These are phyloP conservation scores for Acyrthosiphon pisum DNA, from an alignment of 1,140 invertebrate species.

Conservation along the genomic window DNA sequence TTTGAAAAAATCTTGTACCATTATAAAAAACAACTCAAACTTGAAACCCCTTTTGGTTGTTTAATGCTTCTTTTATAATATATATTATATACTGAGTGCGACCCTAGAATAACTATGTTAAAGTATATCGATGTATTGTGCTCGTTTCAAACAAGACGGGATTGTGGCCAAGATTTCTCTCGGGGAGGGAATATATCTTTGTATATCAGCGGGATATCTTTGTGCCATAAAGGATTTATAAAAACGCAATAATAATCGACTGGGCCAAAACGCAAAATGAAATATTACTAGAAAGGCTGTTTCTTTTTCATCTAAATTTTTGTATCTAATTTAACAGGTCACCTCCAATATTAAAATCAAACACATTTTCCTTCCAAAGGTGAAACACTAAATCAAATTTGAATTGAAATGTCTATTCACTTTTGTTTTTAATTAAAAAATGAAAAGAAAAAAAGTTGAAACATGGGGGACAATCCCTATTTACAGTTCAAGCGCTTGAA, in stretches of 20 bases:
- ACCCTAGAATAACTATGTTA: slow-evolving; percentile 1
- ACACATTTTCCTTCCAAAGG: neutral
- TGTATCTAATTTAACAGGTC: neutral
- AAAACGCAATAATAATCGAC: neutral
- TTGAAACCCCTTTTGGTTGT: neutral
- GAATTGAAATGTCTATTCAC: neutral
- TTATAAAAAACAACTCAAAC: neutral
- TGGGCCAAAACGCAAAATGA: neutral
- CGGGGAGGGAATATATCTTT: neutral
- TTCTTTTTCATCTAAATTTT: neutral
- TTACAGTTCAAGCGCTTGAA: neutral
- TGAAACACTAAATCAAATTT: neutral
- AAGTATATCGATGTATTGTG: slow-evolving; percentile 29
- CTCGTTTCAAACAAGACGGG: neutral
- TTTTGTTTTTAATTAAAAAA: neutral
- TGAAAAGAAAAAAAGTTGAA: neutral
- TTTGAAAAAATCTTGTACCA: neutral
- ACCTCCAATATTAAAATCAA: neutral
- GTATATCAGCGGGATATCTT: slow-evolving; percentile 17
- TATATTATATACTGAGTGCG: neutral
- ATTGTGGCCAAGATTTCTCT: slow-evolving; percentile 10
- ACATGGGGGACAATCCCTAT: neutral
- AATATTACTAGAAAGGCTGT: neutral
- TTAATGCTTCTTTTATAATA: neutral
- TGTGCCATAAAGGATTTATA: neutral